Conservation (phyloP, 2,797 vertebrate species). For the Siniperca obscura region DNA sequence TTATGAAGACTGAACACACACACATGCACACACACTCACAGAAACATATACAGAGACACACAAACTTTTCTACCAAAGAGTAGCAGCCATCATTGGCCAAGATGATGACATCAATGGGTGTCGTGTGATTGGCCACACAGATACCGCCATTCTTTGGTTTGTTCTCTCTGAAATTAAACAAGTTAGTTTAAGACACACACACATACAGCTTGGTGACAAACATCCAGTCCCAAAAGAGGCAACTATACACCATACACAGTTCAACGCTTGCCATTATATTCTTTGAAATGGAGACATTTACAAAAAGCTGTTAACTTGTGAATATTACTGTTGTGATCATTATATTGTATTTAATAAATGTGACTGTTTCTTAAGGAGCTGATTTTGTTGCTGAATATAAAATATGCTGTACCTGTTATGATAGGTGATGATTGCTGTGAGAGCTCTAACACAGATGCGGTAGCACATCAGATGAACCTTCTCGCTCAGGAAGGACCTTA, state of each 20-base stretch:
- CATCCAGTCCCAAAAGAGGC: background rate
- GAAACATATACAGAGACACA: background rate
- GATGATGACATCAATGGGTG: constrained; percentile 94
- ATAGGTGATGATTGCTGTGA: constrained; percentile 94
- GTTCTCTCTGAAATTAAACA: constrained; percentile 86
- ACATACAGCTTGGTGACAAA: background rate
- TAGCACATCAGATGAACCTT: constrained; percentile 93
- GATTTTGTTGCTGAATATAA: background rate
- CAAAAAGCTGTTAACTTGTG: background rate
- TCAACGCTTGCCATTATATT: background rate
- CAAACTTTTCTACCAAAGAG: constrained; percentile 86
- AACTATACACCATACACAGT: background rate
- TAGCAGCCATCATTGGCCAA: constrained; percentile 94
- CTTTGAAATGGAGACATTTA: background rate
- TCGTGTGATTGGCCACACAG: constrained; percentile 96
- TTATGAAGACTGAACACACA: background rate
- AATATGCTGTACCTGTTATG: constrained; percentile 88
- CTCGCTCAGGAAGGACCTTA: constrained; percentile 91
- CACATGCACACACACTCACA: background rate
- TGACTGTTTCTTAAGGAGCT: background rate
- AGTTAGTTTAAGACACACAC: background rate
- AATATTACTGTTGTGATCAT: background rate
- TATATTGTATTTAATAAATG: background rate
- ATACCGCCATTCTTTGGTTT: constrained; percentile 93
- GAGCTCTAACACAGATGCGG: constrained; percentile 90